These are phyloP conservation scores for Halictus rubicundus DNA, from an alignment of 1,140 invertebrate genomes.

Conservation along the genomic window DNA sequence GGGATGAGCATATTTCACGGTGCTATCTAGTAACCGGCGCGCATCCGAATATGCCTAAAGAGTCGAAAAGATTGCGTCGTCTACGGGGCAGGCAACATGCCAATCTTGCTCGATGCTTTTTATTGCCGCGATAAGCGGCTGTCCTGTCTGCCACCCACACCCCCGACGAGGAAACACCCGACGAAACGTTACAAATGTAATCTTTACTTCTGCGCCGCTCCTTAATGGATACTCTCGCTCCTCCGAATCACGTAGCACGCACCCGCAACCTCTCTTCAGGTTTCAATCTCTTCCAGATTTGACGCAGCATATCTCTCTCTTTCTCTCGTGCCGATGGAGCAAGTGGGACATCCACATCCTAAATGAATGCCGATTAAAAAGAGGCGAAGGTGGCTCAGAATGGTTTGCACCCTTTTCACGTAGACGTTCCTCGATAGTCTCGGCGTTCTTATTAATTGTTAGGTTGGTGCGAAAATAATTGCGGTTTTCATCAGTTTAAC, in stretches of 20 bases:
- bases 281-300: constrained; percentile 35
- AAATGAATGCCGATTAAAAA: not conserved
- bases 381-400: no score
- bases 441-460: no score
- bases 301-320: constrained; percentile 39
- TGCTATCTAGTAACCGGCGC: constrained; percentile 65
- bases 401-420: no score
- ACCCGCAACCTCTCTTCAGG: not conserved
- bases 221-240: constrained; percentile 56
- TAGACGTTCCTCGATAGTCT: no score
- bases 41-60: constrained; percentile 59
- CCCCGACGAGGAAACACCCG: constrained; percentile 44
- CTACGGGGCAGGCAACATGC: constrained; percentile 67
- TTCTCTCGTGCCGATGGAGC: constrained; percentile 18
- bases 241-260: constrained; percentile 26
- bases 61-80: constrained; percentile 57
- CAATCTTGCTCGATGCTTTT: constrained; percentile 74
- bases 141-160: constrained; percentile 45
- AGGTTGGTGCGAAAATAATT: no score
- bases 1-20: constrained; percentile 75
- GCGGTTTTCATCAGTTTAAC: no score
- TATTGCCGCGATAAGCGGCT: constrained; percentile 74
- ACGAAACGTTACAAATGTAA: constrained; percentile 71
- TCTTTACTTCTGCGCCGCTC: constrained; percentile 67
- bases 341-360: not conserved